A percentile compares a stretch with the other conserved stretches of the same genome.
phyloP scores from a whole-genome alignment of 2,797 vertebrate species.

The Merluccius polli region DNA sequence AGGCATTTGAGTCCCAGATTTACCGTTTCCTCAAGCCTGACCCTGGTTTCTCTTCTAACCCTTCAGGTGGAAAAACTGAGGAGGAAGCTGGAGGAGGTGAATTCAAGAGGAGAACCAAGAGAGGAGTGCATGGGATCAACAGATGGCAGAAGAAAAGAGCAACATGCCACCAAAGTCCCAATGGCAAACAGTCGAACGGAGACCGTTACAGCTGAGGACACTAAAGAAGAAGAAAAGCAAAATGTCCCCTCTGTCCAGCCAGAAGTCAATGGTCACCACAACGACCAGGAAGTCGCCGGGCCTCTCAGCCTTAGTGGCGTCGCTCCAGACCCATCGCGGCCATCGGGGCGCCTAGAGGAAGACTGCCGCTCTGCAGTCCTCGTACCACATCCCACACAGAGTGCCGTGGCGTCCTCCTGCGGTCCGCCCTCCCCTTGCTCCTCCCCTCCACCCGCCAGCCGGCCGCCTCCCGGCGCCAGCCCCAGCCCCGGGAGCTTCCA shows the following conservation, averaged over 20 bases:
- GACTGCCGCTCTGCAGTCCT: slow-evolving; percentile 24
- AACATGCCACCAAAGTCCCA: slow-evolving; percentile 39
- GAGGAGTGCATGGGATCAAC: not conserved
- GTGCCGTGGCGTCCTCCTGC: slow-evolving; percentile 52
- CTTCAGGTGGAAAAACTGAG: slow-evolving; percentile 81
- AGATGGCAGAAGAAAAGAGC: slow-evolving; percentile 32
- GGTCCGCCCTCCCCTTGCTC: slow-evolving; percentile 78
- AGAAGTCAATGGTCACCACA: slow-evolving; percentile 48
- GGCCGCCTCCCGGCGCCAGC: slow-evolving; percentile 63
- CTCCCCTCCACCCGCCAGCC: slow-evolving; percentile 78
- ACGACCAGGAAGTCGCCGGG: slow-evolving; percentile 42
- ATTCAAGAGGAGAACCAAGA: slow-evolving; percentile 19
- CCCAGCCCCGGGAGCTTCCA: slow-evolving; percentile 74
- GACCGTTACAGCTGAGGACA: slow-evolving; percentile 59
- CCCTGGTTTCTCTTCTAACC: slow-evolving; percentile 3
- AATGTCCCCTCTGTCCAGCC: slow-evolving; percentile 19
- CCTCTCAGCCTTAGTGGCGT: slow-evolving; percentile 33
- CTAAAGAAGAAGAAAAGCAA: slow-evolving; percentile 46
- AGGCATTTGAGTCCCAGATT: not conserved
- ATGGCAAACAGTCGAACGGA: slow-evolving; percentile 28
- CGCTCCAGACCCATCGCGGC: slow-evolving; percentile 29
- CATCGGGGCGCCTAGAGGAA: slow-evolving; percentile 21
- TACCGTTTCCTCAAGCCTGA: not conserved
- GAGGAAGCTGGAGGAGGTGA: slow-evolving; percentile 72
- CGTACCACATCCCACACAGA: slow-evolving; percentile 45